These are phyloP conservation scores for Cydia pomonella DNA, from an alignment of 1,140 invertebrate genomes.

Conservation along the genomic window DNA sequence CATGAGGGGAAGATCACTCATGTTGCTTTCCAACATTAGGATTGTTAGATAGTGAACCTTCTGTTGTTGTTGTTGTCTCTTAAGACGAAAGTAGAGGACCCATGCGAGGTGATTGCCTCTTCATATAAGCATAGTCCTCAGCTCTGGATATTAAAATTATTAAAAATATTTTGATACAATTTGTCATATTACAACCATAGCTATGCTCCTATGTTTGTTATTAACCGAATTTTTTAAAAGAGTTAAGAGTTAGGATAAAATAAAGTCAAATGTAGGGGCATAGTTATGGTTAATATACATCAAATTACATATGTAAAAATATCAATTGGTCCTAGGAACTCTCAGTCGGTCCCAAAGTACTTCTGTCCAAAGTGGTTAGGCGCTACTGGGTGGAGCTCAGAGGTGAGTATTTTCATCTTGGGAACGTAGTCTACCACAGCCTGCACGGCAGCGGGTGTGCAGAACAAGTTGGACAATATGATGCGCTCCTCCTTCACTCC, in stretches of 20 bases:
- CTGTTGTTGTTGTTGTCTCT: background rate
- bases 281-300: too few relatives aligned
- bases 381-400: conserved; percentile 96
- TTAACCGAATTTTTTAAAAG: too few relatives aligned
- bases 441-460: conserved; percentile 94
- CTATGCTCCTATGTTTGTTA: too few relatives aligned
- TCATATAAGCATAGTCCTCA: too few relatives aligned
- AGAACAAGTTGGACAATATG: conserved; percentile 97
- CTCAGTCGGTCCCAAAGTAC: conserved; percentile 99
- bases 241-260: too few relatives aligned
- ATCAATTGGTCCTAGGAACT: background rate
- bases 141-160: too few relatives aligned
- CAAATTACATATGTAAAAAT: too few relatives aligned
- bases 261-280: too few relatives aligned
- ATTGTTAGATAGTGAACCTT: background rate
- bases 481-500: conserved; percentile 96
- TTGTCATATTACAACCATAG: too few relatives aligned
- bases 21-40: background rate
- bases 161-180: too few relatives aligned
- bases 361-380: conserved; percentile 99
- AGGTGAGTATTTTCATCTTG: conserved; percentile 96
- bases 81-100: too few relatives aligned
- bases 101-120: too few relatives aligned
- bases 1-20: background rate
- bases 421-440: conserved; percentile 94